A percentile compares a stretch with the other conserved stretches of the same genome.
Conservation (phyloP, 1,140 invertebrate species). For the Vanessa atalanta region DNA sequence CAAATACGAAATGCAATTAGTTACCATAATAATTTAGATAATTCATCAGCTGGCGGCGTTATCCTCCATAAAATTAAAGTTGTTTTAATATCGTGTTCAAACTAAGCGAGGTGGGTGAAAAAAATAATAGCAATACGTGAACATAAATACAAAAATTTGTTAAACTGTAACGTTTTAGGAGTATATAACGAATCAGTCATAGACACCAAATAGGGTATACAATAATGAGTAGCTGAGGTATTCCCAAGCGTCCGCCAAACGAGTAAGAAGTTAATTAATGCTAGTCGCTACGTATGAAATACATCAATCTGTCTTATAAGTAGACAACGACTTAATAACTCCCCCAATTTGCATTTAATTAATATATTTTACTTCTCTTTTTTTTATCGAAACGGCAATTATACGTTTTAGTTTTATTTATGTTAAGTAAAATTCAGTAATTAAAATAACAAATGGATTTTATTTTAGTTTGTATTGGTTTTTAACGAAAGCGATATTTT, state of each 20-base stretch:
- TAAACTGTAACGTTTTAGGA: not conserved
- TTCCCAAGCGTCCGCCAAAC: slow-evolving; percentile 27
- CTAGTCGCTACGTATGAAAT: slow-evolving; percentile 8
- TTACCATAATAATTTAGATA: slow-evolving; percentile 16
- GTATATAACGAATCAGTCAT: slow-evolving; percentile 11
- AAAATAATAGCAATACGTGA: not conserved
- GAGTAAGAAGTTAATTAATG: slow-evolving; percentile 34
- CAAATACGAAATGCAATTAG: slow-evolving; percentile 36
- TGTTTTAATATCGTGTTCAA: slow-evolving; percentile 19
- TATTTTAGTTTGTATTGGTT: too few species aligned
- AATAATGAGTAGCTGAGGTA: slow-evolving; percentile 45
- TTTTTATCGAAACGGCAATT: too few species aligned
- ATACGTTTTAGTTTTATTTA: too few species aligned
- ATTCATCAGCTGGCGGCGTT: slow-evolving; percentile 3
- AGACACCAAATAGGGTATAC: slow-evolving; percentile 43
- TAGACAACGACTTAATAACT: slow-evolving; percentile 18
- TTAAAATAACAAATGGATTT: not conserved
- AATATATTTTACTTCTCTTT: slow-evolving; percentile 9
- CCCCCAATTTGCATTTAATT: slow-evolving; percentile 9
- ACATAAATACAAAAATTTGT: not conserved
- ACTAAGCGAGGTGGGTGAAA: not conserved
- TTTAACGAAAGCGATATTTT: not conserved
- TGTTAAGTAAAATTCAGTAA: not conserved
- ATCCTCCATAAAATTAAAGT: slow-evolving; percentile 17
- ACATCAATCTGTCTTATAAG: slow-evolving; percentile 20